Conservation (phyloP, 1,140 invertebrate species). For the Sminthurinus signatus region DNA sequence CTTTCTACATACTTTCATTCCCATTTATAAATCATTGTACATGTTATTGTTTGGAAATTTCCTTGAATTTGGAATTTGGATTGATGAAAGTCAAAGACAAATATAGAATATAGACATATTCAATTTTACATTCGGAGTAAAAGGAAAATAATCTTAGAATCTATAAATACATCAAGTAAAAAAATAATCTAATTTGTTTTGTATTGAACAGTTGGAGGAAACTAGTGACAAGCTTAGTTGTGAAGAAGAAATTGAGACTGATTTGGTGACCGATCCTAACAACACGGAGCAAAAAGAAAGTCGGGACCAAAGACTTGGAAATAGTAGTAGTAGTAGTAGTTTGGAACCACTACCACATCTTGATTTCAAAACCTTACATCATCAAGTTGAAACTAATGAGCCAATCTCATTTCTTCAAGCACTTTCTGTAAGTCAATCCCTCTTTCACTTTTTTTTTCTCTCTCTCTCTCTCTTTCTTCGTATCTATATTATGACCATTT, state of each 20-base stretch:
- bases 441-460: too few species aligned
- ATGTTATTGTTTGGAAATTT: too few species aligned
- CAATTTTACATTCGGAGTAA: too few species aligned
- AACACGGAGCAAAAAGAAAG: too few species aligned
- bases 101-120: too few species aligned
- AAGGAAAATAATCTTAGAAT: too few species aligned
- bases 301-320: slow-evolving; percentile 16
- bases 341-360: slow-evolving; percentile 47
- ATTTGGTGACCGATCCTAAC: not conserved
- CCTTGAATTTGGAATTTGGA: too few species aligned
- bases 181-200: not conserved
- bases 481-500: too few species aligned
- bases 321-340: slow-evolving; percentile 10
- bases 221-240: not conserved
- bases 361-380: slow-evolving; percentile 53
- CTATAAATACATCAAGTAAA: not conserved
- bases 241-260: slow-evolving; percentile 3
- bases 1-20: too few species aligned
- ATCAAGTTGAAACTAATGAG: slow-evolving; percentile 52
- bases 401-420: slow-evolving; percentile 27
- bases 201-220: slow-evolving; percentile 7
- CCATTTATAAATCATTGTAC: too few species aligned
- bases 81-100: too few species aligned
- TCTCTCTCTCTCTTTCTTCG: too few species aligned
- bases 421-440: slow-evolving; percentile 25